Percentiles rank a stretch among this genome's conserved stretches.
These are phyloP conservation scores for Drosophila carrolli DNA, from an alignment of 1,140 invertebrate genomes.

Conservation along the genomic window DNA sequence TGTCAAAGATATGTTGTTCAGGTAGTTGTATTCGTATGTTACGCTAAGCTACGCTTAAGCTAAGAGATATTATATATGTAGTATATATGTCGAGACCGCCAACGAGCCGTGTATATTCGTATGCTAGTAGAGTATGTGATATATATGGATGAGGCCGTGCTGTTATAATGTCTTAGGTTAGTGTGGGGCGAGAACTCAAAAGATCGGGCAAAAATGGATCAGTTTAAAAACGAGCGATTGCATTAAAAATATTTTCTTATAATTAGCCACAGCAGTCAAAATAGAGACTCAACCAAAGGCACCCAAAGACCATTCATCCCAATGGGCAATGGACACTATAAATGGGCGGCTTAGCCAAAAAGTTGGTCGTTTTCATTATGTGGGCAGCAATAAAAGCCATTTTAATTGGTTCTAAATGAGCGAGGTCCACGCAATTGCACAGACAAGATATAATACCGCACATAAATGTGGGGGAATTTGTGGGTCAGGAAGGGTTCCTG, in stretches of 20 bases:
- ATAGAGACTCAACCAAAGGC: constrained; percentile 11
- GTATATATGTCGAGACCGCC: constrained; percentile 27
- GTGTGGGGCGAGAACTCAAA: constrained; percentile 30
- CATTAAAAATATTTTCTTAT: constrained; percentile 35
- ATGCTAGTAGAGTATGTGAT: constrained; percentile 23
- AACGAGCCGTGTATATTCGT: constrained; percentile 38
- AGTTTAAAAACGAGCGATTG: constrained; percentile 11
- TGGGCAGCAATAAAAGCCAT: constrained; percentile 65
- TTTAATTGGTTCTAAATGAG: constrained; percentile 80
- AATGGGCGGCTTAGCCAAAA: constrained; percentile 32
- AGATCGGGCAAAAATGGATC: constrained; percentile 4
- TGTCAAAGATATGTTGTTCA: constrained; percentile 56
- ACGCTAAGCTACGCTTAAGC: constrained; percentile 65
- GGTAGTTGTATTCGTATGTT: constrained; percentile 49
- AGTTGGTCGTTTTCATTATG: constrained; percentile 37
- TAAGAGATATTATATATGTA: constrained; percentile 27
- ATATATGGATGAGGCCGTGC: constrained; percentile 31
- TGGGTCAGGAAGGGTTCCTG: constrained; percentile 45
- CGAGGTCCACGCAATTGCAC: constrained; percentile 63
- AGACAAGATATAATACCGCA: constrained; percentile 31
- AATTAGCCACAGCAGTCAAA: constrained; percentile 13
- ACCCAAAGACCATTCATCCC: constrained; percentile 7
- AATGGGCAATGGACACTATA: constrained; percentile 13
- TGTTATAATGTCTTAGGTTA: constrained; percentile 31
- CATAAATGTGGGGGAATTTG: constrained; percentile 5